A percentile compares a stretch with the other conserved stretches of the same genome.
These are phyloP conservation scores for Channa striata DNA, from an alignment of 2,797 vertebrate genomes.

Conservation along the genomic window DNA sequence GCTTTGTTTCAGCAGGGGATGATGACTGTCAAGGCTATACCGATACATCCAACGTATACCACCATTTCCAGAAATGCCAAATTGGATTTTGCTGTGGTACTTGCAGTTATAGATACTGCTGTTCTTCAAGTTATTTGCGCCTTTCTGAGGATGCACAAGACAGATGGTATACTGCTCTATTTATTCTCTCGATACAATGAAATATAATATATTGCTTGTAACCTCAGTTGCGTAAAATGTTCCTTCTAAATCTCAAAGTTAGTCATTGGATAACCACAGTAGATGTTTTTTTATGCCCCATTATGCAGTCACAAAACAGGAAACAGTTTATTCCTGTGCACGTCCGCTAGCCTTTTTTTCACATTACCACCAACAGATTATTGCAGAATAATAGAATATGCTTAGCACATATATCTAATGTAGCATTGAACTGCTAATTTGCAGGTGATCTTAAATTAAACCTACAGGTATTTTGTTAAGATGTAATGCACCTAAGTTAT, in stretches of 20 bases:
- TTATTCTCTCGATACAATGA: neutral
- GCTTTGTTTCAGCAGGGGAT: slow-evolving; percentile 37
- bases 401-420: neutral
- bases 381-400: neutral
- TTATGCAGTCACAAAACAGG: slow-evolving; percentile 23
- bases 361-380: neutral
- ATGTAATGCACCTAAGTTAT: too few relatives aligned
- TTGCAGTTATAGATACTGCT: slow-evolving; percentile 71
- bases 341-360: slow-evolving; percentile 6
- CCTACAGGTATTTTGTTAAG: too few relatives aligned
- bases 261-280: neutral
- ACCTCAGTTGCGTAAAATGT: neutral
- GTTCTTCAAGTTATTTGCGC: fast-evolving
- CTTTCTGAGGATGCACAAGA: slow-evolving; percentile 53
- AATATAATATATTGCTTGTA: neutral
- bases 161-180: slow-evolving; percentile 29
- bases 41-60: fast-evolving
- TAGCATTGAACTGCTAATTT: too few relatives aligned
- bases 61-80: fast-evolving
- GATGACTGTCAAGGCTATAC: slow-evolving; percentile 49
- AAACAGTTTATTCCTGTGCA: slow-evolving; percentile 47
- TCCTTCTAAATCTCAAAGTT: neutral
- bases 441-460: too few relatives aligned
- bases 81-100: slow-evolving; percentile 59
- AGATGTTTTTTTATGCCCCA: neutral